Conservation (phyloP, 2,888 invertebrate species). For the Mimumesa dahlbomi region DNA sequence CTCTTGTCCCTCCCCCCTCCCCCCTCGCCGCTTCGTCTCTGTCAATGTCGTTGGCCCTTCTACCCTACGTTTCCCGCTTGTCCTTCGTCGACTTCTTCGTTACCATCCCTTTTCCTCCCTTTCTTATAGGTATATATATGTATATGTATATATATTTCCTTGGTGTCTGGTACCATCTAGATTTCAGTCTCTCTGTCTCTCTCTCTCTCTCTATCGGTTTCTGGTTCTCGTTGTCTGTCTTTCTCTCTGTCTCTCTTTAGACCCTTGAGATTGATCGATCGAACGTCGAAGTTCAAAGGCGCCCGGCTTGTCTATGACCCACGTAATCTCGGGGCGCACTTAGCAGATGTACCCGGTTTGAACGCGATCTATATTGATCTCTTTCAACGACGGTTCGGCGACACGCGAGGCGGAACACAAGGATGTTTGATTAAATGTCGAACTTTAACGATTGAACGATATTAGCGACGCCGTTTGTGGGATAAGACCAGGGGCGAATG, state of each 20-base stretch:
- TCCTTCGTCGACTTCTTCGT: no score
- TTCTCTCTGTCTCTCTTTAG: not conserved
- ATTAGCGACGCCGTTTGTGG: constrained; percentile 8
- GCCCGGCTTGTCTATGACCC: constrained; percentile 16
- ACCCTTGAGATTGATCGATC: constrained; percentile 18
- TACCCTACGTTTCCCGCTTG: no score
- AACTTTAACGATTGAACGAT: constrained; percentile 11
- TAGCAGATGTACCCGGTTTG: constrained; percentile 9
- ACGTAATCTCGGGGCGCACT: constrained; percentile 26
- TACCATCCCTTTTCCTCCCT: not conserved
- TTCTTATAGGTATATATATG: not conserved
- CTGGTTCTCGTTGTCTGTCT: constrained; percentile 1
- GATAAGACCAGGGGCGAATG: no score
- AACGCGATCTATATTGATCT: constrained; percentile 47
- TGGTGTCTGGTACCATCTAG: constrained; percentile 3
- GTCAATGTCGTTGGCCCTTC: no score
- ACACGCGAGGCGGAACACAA: constrained; percentile 22
- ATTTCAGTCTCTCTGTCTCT: not conserved
- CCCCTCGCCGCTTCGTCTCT: no score
- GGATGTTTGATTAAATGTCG: constrained; percentile 29
- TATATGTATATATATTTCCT: constrained; percentile 9
- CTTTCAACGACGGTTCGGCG: constrained; percentile 27
- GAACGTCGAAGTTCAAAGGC: constrained; percentile 33
- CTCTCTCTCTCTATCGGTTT: not conserved
- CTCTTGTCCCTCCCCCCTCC: constrained; percentile 8